Evolutionary conservation across 1,140 invertebrate species (phyloP).

Genomic region (Ridgeia piscesae): DNA sequence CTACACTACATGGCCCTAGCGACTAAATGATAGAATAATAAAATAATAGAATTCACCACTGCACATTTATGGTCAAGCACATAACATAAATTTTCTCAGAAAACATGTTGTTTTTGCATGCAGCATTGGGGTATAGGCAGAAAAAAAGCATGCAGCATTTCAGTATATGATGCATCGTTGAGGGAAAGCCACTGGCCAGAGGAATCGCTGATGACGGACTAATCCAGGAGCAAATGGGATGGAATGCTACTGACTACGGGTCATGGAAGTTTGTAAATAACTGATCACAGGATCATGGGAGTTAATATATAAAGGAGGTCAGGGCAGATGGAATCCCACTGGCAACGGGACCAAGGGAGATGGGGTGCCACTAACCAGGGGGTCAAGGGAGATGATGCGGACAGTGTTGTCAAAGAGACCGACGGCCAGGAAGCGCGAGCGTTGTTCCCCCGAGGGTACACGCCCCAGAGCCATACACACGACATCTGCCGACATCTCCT

Average conservation of each 20-base stretch:
- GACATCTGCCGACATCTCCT: conserved; percentile 94
- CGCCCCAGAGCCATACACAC: conserved; percentile 97
- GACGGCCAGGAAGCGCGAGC: conserved; percentile 95
- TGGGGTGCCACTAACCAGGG: conserved; percentile 66
- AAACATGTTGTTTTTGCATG: too few species aligned
- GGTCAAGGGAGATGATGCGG: conserved; percentile 95
- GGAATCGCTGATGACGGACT: too few species aligned
- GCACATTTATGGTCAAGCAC: too few species aligned
- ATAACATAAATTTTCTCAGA: too few species aligned
- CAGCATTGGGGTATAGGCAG: too few species aligned
- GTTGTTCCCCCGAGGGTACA: conserved; percentile 90
- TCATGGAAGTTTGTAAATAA: not conserved
- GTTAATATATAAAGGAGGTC: not conserved
- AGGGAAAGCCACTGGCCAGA: not conserved
- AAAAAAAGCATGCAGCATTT: too few species aligned
- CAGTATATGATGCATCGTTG: too few species aligned
- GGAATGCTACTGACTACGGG: not conserved
- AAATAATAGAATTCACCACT: too few species aligned
- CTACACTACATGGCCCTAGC: too few species aligned
- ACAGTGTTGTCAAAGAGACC: conserved; percentile 96
- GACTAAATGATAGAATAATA: too few species aligned
- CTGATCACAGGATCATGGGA: not conserved
- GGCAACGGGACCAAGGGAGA: not conserved
- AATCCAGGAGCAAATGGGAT: not conserved
- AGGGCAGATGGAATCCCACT: not conserved